Percentiles rank a stretch among this genome's conserved stretches.
These are phyloP conservation scores for Drosophila vallismaia DNA, from an alignment of 2,888 invertebrate genomes.

Conservation along the genomic window DNA sequence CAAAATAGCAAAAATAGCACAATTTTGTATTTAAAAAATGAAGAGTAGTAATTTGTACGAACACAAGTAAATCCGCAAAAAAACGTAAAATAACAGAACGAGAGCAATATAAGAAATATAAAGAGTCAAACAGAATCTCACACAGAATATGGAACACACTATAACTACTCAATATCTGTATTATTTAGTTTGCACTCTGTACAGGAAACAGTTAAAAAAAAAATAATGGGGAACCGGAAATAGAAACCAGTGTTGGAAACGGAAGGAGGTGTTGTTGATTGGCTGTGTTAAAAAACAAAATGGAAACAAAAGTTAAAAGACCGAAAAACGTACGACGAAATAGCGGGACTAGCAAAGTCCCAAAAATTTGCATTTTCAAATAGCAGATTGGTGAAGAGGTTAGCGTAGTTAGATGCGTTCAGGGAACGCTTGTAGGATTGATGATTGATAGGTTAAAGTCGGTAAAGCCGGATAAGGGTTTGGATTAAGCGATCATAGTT, in stretches of 20 bases:
- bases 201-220: conserved; percentile 6
- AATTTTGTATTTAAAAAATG: conserved; percentile 57
- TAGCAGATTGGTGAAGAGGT: conserved; percentile 14
- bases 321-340: conserved; percentile 34
- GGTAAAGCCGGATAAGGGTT: conserved; percentile 21
- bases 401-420: conserved; percentile 58
- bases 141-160: conserved; percentile 27
- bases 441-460: conserved; percentile 24
- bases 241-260: conserved; percentile 19
- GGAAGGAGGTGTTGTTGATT: conserved; percentile 58
- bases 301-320: conserved; percentile 36
- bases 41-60: conserved; percentile 44
- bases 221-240: conserved; percentile 15
- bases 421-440: conserved; percentile 49
- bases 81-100: conserved; percentile 9
- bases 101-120: conserved; percentile 34
- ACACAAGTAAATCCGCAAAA: conserved; percentile 23
- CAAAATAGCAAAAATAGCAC: conserved; percentile 66
- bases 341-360: conserved; percentile 12
- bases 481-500: conserved; percentile 7
- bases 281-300: conserved; percentile 64
- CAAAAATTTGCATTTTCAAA: conserved; percentile 6
- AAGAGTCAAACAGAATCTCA: conserved; percentile 13
- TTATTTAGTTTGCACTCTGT: conserved; percentile 30
- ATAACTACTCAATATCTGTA: conserved; percentile 31